These are phyloP conservation scores for Epinephelus malabaricus DNA, from an alignment of 2,797 vertebrate species.

Conservation along the genomic window DNA sequence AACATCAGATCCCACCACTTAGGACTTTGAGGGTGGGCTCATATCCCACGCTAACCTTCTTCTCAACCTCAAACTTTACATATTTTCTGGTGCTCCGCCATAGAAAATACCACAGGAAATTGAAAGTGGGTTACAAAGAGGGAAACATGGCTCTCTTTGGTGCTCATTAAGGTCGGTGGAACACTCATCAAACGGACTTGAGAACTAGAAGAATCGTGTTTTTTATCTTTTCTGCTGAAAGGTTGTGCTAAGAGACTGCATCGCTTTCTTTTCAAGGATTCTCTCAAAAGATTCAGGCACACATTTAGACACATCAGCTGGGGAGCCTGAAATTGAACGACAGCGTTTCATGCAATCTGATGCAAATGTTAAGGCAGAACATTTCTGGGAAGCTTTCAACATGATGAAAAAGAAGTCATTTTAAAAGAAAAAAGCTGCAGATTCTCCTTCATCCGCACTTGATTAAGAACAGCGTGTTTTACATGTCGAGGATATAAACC, in stretches of 20 bases:
- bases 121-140: conserved; percentile 40
- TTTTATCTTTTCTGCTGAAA: conserved; percentile 29
- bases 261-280: conserved; percentile 3
- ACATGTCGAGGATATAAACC: background rate
- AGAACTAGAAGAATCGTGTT: conserved; percentile 19
- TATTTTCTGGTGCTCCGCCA: conserved; percentile 5
- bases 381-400: conserved; percentile 19
- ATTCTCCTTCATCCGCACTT: background rate
- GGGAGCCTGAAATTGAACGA: background rate
- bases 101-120: conserved; percentile 10
- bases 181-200: conserved; percentile 47
- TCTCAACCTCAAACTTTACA: conserved; percentile 1
- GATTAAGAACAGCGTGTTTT: conserved; percentile 19
- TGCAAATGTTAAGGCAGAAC: background rate
- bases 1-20: conserved; percentile 29
- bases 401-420: background rate
- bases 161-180: conserved; percentile 38
- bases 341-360: conserved; percentile 17
- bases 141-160: conserved; percentile 34
- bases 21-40: conserved; percentile 25
- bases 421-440: conserved; percentile 22
- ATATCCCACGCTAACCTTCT: conserved; percentile 11
- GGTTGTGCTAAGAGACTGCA: background rate
- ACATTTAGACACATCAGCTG: conserved; percentile 28
- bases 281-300: background rate